Conservation (phyloP, 2,888 invertebrate genomes). For the Chrysolina haemoptera region DNA sequence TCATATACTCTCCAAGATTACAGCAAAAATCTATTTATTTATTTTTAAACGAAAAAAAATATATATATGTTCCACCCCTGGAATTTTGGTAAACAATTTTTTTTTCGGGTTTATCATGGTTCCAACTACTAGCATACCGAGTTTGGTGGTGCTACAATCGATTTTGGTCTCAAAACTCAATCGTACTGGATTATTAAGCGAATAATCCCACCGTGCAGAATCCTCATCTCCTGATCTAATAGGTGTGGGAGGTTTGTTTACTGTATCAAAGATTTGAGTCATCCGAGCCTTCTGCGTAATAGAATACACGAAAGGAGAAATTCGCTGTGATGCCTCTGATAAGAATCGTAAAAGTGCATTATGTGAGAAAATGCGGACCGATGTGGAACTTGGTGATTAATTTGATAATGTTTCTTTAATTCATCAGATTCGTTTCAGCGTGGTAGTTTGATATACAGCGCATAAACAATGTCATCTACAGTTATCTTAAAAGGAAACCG, state of each 20-base stretch:
- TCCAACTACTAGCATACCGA: too few relatives aligned
- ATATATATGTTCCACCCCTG: too few relatives aligned
- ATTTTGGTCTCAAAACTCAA: too few relatives aligned
- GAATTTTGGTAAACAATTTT: too few relatives aligned
- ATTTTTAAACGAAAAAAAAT: too few relatives aligned
- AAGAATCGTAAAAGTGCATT: not conserved
- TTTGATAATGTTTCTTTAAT: not conserved
- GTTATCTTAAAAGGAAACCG: too few relatives aligned
- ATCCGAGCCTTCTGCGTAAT: not conserved
- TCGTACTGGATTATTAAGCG: too few relatives aligned
- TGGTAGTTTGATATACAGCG: not conserved
- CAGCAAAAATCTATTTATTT: too few relatives aligned
- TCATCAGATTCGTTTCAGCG: not conserved
- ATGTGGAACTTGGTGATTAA: not conserved
- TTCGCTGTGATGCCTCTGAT: not conserved
- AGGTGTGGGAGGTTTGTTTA: slow-evolving; percentile 13
- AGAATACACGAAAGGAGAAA: not conserved
- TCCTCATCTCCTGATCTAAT: not conserved
- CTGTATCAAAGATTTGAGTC: not conserved
- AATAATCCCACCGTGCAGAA: not conserved
- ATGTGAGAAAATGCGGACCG: not conserved
- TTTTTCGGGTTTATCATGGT: too few relatives aligned
- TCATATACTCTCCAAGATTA: too few relatives aligned
- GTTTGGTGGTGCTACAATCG: too few relatives aligned
- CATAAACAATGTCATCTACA: too few relatives aligned